Percentiles rank a stretch among this genome's conserved stretches.
phyloP scores from a whole-genome alignment of 2,113 vertebrate species.

The Empidonax traillii region DNA sequence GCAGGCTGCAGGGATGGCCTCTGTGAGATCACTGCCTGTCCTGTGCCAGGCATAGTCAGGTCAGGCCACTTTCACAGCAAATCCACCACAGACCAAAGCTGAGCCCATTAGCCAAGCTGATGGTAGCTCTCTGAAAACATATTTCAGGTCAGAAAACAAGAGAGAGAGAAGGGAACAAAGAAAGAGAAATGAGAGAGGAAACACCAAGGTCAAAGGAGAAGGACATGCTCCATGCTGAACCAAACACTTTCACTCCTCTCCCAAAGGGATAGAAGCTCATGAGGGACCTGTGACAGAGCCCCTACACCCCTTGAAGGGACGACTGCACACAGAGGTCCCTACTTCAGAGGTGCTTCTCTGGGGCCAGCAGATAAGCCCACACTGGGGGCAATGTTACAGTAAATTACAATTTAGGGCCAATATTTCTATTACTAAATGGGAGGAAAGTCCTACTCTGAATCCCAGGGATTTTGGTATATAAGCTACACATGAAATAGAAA shows the following conservation, averaged over 20 bases:
- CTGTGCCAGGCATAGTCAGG: neutral
- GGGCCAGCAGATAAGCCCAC: neutral
- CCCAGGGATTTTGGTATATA: neutral
- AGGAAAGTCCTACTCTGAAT: neutral
- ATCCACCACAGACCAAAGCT: neutral
- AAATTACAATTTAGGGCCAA: neutral
- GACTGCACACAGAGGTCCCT: neutral
- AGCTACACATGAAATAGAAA: neutral
- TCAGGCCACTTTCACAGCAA: neutral
- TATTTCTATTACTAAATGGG: neutral
- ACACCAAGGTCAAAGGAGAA: neutral
- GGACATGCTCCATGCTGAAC: accelerated
- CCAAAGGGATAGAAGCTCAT: neutral
- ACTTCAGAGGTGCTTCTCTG: neutral
- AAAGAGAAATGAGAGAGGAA: neutral
- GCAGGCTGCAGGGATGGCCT: neutral
- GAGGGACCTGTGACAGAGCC: neutral
- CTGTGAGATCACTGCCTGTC: neutral
- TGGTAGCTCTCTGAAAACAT: neutral
- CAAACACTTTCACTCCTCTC: accelerated
- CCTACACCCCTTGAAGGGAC: neutral
- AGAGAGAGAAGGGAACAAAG: neutral
- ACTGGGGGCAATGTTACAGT: neutral
- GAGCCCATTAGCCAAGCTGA: neutral
- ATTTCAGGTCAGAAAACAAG: neutral